Conservation (phyloP, 30 jellyfish, hydroid and myxozoan genomes). For the Hydra vulgaris region DNA sequence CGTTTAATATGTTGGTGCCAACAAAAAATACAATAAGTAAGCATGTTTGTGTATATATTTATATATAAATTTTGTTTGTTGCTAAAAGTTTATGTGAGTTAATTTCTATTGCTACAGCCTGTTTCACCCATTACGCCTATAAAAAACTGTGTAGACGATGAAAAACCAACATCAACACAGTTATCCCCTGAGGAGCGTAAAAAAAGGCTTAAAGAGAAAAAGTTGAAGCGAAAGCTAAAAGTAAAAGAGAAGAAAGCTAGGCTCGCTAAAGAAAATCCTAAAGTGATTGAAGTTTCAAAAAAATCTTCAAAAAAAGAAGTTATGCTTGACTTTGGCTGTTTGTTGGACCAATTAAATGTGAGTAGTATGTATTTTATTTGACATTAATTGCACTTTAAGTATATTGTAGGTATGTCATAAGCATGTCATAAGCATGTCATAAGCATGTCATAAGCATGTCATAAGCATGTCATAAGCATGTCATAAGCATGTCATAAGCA, state of each 20-base stretch:
- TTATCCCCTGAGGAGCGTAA: slow-evolving; percentile 1
- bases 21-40: too few species aligned
- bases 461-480: too few species aligned
- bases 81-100: not conserved
- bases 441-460: too few species aligned
- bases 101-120: not conserved
- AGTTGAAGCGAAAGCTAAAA: slow-evolving; percentile 5
- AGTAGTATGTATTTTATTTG: not conserved
- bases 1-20: too few species aligned
- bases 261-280: not conserved
- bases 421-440: too few species aligned
- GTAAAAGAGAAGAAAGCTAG: slow-evolving; percentile 7
- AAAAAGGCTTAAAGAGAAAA: not conserved
- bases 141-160: not conserved
- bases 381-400: not conserved
- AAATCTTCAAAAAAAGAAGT: slow-evolving; percentile 12
- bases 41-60: too few species aligned
- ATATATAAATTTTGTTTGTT: too few species aligned
- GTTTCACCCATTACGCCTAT: not conserved
- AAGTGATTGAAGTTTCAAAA: not conserved
- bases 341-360: slow-evolving; percentile 12
- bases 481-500: too few species aligned
- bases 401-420: too few species aligned
- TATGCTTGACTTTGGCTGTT: slow-evolving; percentile 19
- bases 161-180: not conserved